Conservation (phyloP, 2,888 invertebrate genomes). For the Coremacera marginata region DNA sequence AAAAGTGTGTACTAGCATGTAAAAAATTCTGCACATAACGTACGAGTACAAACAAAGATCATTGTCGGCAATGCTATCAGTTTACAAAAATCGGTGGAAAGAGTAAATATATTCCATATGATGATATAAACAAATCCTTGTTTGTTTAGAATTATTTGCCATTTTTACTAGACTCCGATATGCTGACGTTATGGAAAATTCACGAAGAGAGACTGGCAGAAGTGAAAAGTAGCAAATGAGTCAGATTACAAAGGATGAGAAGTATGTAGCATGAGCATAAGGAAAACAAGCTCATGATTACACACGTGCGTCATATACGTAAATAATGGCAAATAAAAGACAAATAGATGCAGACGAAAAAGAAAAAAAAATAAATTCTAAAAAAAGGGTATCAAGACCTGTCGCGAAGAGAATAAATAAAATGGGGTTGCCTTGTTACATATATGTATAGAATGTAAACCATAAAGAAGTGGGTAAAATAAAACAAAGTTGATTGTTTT, state of each 20-base stretch:
- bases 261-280: neutral
- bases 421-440: neutral
- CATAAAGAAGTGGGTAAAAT: constrained; percentile 1
- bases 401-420: no score
- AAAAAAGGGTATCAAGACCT: neutral
- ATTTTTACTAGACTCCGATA: neutral
- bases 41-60: neutral
- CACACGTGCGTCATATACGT: constrained; percentile 20
- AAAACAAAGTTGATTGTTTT: constrained; percentile 9
- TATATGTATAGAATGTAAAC: neutral
- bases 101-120: neutral
- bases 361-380: neutral
- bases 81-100: neutral
- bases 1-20: neutral
- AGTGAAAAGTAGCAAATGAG: neutral
- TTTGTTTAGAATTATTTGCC: constrained; percentile 25
- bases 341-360: neutral
- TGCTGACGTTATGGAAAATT: neutral
- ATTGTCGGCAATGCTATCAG: constrained; percentile 6
- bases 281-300: neutral
- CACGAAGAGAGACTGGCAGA: neutral
- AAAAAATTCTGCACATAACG: neutral
- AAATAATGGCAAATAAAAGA: neutral
- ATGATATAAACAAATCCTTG: constrained; percentile 24
- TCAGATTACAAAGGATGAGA: neutral